phyloP scores from a whole-genome alignment of 2,797 vertebrate genomes.

The Buphagus erythrorhynchus region DNA sequence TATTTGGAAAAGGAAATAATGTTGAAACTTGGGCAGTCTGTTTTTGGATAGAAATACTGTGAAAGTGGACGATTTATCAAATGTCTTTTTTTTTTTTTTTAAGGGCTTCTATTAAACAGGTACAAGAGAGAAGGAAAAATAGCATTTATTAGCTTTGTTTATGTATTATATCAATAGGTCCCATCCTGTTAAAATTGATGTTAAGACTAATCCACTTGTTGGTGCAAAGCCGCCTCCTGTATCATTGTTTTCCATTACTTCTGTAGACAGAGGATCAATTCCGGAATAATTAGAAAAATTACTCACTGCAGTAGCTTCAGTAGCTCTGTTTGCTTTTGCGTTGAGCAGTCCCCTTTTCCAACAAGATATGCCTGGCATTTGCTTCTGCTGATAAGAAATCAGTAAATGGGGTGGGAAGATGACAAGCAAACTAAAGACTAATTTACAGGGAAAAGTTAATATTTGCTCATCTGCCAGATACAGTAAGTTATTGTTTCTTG shows the following conservation, averaged over 20 bases:
- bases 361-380: constrained; percentile 31
- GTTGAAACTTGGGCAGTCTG: not conserved
- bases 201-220: not conserved
- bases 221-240: not conserved
- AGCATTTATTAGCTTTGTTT: not conserved
- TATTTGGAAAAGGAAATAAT: not conserved
- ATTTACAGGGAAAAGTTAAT: constrained; percentile 52
- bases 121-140: not conserved
- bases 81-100: not conserved
- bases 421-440: constrained; percentile 17
- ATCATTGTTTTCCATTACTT: not conserved
- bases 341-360: not conserved
- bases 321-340: not conserved
- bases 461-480: constrained; percentile 48
- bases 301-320: not conserved
- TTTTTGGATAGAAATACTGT: not conserved
- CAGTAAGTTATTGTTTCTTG: constrained; percentile 17
- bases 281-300: constrained; percentile 28
- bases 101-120: not conserved
- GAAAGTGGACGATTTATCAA: not conserved
- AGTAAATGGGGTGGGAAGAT: constrained; percentile 30
- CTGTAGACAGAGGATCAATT: not conserved
- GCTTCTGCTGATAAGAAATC: constrained; percentile 45
- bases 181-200: not conserved
- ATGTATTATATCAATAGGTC: not conserved